Base-by-base conservation (phyloP, 2,888 invertebrate species). In the Agrochola circellaris region DNA sequence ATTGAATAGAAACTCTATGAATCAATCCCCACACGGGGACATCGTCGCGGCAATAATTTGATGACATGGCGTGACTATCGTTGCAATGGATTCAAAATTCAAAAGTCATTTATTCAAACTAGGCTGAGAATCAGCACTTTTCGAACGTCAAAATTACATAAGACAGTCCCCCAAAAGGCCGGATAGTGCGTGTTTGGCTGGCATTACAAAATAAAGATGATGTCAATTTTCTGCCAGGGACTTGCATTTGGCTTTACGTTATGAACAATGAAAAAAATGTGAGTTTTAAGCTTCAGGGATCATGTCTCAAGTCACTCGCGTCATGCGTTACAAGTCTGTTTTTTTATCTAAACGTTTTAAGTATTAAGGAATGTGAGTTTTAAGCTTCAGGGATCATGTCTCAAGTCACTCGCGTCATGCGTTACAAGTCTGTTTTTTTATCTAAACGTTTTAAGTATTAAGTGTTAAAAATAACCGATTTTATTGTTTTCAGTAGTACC, bases 291-390 rank as follows among this genome's bases (percentile, higher is more conserved):
- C 17, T n/a, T 34, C 34, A 13, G 62, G 23, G n/a, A n/a, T 64
- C 17, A 20, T n/a, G 13, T n/a, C 17, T 23, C 17, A 54, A 54
- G 30, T 58, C 17, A 23, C 9, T 15, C 45, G 58, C 26, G 15
- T 42, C 62, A 61, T 30, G 38, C 11, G 75, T 78, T 78, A 54
- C 75, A 65, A 75, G 79, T 78, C 65, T 75, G 75, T 56, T 54
- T 20, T 26, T 1, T 2, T 23, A 51, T 9, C 51, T 7, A 20
- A 20, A 51, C 51, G 20, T 51, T 51, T 8, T 51, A 20, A 7
- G 0, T 48, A 5, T 1, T 6, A 66, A 5, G 17, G n/a, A n/a
- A n/a, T n/a, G n/a, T 2, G 20, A 51, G 42, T 65, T 66, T 67
- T 67, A 23, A n/a, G 62, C 17, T n/a, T 34, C 34, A 13, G 62